Evolutionary conservation across 2,888 invertebrate genomes (phyloP), one percentile per base, ranked within the genome.

Genomic region (Hoplodrina blanda): DNA sequence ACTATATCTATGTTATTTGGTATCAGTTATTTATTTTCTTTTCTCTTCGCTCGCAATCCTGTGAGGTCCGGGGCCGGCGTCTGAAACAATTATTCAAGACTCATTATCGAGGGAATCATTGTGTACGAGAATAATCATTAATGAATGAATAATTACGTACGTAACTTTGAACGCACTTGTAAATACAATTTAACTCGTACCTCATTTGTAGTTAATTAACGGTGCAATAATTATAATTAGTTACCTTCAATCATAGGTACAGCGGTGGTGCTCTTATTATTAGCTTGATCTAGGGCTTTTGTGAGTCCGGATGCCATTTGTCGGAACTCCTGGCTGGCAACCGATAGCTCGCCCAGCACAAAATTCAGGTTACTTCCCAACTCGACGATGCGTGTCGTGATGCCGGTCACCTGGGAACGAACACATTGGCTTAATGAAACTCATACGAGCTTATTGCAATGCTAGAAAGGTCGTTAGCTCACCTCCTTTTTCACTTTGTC

Each of bases 321-420:
- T 87, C 97, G 97, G 92, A 98, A 98, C 91, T 99, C 98, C 83
- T 98, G 98, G 1, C 98, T 98, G 46, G 98, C 98, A 10, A 98
- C 93, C 0, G 98, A 97, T 69, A 98, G 93, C 68, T 98, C 96
- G 8, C 98, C 98, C 73, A 98, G 92, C 57, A 98, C 96, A 89
- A 97, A 98, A 92, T 99, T 98, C 74, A 99, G 95, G 91, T 98
- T 98, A 64, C 97, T 97, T 80, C 98, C 98, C 41, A 98, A 97
- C 88, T 98, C 97, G 2, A 96, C 89, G 97, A 98, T 98, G 66
- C 97, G 97, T 78, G 96, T 96, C 17, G 98, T 98, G 81, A 98
- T 98, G 85, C 97, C 96, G 20, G 97, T 97, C 69, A 98, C 98
- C 97, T 97, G 89, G 69, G 80, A 84, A 78, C 59, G 54, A 53